Base-by-base conservation (phyloP, 2,113 vertebrate species). In the Nyctereutes procyonoides region DNA sequence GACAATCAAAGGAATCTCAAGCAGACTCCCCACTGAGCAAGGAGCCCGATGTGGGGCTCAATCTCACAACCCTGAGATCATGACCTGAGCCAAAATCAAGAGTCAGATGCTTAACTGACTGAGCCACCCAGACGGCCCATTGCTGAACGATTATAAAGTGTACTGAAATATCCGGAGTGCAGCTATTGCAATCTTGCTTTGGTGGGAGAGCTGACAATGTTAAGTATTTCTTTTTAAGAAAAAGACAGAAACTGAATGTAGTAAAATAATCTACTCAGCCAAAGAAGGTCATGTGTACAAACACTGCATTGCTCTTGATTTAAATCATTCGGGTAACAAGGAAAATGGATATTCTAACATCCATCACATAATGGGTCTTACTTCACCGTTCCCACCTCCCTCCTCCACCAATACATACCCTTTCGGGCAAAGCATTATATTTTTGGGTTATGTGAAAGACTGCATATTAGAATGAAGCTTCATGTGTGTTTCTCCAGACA, bases 401-500 rank as follows among this genome's bases (percentile, higher is more conserved):
- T 55, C 26, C 8, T 5, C 51, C 20, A 71, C 48, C 3, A 6
- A 15, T 0, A 60, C 17, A 9, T 20, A 16, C 1, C 2, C 17
- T 1, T 20, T 24, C 24, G 15, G 17, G 28, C 19, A 55, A 71
- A 62, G 32, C 4, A 1, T 20, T 35, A 20, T 19, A 10, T 24
- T 43, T 71, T 10, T 20, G 24, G 53, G n/a, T 55, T 69, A 8
- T 28, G n/a, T 17, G n/a, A 43, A 3, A n/a, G 69, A 79, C 13
- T 48, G 80, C 12, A 15, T 19, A 2, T 79, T 71, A 14, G 22
- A 28, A 30, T 12, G 26, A 48, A 73, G n/a, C 55, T 19, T 19
- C 2, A n/a, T 26, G 12, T 30, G 28, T 26, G 28, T 30, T 30
- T 76, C 76, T 91, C 13, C 38, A 30, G 35, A 65, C 12, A 6